Conservation (phyloP, 2,888 invertebrate genomes). For the Coleophora flavipennella region DNA sequence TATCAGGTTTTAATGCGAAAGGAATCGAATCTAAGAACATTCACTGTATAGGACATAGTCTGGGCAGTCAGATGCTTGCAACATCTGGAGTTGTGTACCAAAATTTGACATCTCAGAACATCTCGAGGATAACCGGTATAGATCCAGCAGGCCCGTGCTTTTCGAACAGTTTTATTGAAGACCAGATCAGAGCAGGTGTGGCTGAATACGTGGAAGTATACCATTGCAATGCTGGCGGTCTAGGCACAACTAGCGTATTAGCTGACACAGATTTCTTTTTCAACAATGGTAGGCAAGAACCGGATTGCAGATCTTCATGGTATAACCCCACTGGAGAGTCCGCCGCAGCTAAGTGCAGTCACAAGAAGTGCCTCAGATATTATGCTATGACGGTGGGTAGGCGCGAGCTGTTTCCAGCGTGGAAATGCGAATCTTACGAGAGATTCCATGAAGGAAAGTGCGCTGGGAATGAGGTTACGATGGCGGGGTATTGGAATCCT, state of each 20-base stretch:
- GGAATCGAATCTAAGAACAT: slow-evolving; percentile 49
- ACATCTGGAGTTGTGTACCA: slow-evolving; percentile 38
- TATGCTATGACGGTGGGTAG: slow-evolving; percentile 45
- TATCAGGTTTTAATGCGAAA: slow-evolving; percentile 35
- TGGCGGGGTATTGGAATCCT: slow-evolving; percentile 57
- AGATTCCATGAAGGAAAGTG: slow-evolving; percentile 44
- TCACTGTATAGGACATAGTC: slow-evolving; percentile 55
- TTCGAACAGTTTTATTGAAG: slow-evolving; percentile 45
- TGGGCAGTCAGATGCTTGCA: slow-evolving; percentile 55
- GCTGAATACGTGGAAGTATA: slow-evolving; percentile 74
- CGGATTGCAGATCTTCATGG: slow-evolving; percentile 54
- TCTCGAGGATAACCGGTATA: slow-evolving; percentile 50
- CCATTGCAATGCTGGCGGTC: slow-evolving; percentile 73
- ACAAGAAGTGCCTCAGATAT: slow-evolving; percentile 52
- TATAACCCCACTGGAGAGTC: slow-evolving; percentile 50
- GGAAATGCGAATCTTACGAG: slow-evolving; percentile 48
- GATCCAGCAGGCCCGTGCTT: slow-evolving; percentile 66
- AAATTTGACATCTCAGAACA: slow-evolving; percentile 40
- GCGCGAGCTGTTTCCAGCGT: slow-evolving; percentile 43
- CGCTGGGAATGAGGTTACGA: slow-evolving; percentile 42
- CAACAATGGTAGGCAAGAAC: slow-evolving; percentile 71
- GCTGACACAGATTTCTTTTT: slow-evolving; percentile 74
- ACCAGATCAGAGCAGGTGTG: slow-evolving; percentile 66
- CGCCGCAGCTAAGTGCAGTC: slow-evolving; percentile 54
- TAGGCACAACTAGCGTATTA: slow-evolving; percentile 62